Evolutionary conservation across 2,888 invertebrate genomes (phyloP), one percentile per base, ranked within the genome.

Genomic region (Lasius platythorax): DNA sequence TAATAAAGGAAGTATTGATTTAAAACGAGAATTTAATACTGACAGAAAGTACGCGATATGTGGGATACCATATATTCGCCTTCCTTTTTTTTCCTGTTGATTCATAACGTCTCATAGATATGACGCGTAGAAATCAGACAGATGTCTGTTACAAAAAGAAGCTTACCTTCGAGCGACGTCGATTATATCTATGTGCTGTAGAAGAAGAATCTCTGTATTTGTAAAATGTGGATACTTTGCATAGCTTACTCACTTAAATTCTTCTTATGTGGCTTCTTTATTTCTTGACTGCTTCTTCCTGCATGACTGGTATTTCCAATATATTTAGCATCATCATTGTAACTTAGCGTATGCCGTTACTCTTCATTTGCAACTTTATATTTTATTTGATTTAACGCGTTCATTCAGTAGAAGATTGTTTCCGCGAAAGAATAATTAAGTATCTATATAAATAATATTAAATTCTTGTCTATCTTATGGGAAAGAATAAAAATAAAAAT

Each of bases 101-200:
- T 83, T 30, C 61, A 28, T 58, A 66, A 53, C 18, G 15, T 67
- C 50, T 46, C 46, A 33, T n/a, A 58, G 46, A 46, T 76, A 40
- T 23, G 18, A 63, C 5, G 15, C n/a, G 12, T 43, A 50, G 61
- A 63, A 76, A 76, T 83, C 50, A 61, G 50, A 64, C 50, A 50
- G 30, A 50, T 76, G 66, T 78, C 8, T n/a, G 9, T 9, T 68
- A 2, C 50, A 46, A 83, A 76, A 73, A 66, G 67, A 67, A 50
- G 61, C 18, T 78, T 40, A 68, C 68, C 76, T 76, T 76, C 68
- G 61, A 61, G 15, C 12, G 12, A 56, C 28, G 12, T 53, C 53
- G 9, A 78, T 68, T 68, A 68, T 56, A 68, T 56, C 56, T 40
- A 56, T 15, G 30, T 9, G 12, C 30, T 4, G 56, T 30, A 30